These are phyloP conservation scores for Pogonophryne albipinna DNA, from an alignment of 2,797 vertebrate genomes.

Conservation along the genomic window DNA sequence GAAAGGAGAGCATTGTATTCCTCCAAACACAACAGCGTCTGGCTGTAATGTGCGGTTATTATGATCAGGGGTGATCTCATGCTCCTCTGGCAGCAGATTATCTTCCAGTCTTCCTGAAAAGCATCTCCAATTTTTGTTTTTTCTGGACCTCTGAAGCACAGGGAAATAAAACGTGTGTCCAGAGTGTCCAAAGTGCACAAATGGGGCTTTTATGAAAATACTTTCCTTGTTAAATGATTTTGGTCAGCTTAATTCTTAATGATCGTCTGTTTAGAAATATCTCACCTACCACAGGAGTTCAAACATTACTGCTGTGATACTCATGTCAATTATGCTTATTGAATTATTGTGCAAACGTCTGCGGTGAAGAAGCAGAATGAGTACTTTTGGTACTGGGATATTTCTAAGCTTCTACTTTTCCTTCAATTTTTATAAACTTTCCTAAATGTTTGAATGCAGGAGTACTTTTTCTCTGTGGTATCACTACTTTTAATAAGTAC, in stretches of 20 bases:
- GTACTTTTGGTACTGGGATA: too few species aligned
- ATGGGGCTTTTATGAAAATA: constrained; percentile 35
- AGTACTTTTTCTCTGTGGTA: too few species aligned
- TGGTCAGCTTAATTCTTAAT: constrained; percentile 16
- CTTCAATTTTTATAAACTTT: too few species aligned
- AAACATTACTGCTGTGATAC: neutral
- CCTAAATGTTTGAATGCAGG: too few species aligned
- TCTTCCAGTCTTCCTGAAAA: constrained; percentile 58
- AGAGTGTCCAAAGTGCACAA: constrained; percentile 37
- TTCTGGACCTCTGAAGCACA: constrained; percentile 54
- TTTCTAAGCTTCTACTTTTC: too few species aligned
- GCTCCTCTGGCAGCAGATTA: constrained; percentile 65
- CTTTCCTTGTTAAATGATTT: constrained; percentile 39
- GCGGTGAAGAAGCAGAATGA: neutral
- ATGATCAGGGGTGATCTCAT: constrained; percentile 75
- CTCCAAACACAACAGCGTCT: constrained; percentile 73
- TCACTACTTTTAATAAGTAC: too few species aligned
- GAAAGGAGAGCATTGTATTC: constrained; percentile 49
- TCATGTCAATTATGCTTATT: neutral
- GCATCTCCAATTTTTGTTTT: constrained; percentile 66
- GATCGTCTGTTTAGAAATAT: neutral
- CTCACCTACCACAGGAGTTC: neutral
- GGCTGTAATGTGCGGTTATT: constrained; percentile 70
- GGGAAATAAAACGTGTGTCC: constrained; percentile 44
- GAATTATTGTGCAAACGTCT: neutral